Evolutionary conservation across 1,140 invertebrate species (phyloP), one percentile per base, ranked within the genome.

Genomic region (Drosophila eugracilis): DNA sequence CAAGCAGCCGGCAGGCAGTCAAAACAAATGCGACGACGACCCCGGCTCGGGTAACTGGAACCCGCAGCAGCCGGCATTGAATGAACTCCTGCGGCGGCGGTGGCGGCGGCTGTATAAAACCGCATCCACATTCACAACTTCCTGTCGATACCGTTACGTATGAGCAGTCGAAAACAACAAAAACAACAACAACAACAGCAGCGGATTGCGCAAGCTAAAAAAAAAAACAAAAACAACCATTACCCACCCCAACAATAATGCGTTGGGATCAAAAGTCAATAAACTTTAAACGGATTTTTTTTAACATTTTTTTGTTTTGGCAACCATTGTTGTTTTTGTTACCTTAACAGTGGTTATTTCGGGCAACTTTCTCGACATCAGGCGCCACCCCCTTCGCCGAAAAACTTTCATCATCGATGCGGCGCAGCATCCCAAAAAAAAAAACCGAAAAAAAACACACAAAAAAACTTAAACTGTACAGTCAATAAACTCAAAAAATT

Each of bases 251-350:
- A 89, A 89, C 86, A 89, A 89, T 81, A 85, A 86, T 78, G 73
- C 81, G 65, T 81, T 77, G 85, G 80, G 85, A 89, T 89, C 77
- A 89, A 89, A 89, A 89, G 86, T 84, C 86, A 89, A 89, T 81
- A 89, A 89, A 86, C 86, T 78, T 80, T 76, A 57, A 52, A 58
- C 78, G 79, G 72, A 57, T 76, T 63, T 81, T 28, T 55, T 17
- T 76, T 70, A 75, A 79, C 72, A 57, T 76, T 63, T 81, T 28
- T 55, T 17, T 76, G 65, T 81, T 30, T 57, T 14, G 48, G 21
- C 30, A 34, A n/a, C 5, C 41, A 21, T 42, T 74, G 37, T 21
- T 5, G 6, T n/a, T 55, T 21, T 58, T 75, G 32, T 5, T 59
- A 48, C 28, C 9, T 52, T 6, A 30, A 26, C 47, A 32, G 15